A percentile compares a stretch with the other conserved stretches of the same genome.
Conservation (phyloP, 2,888 invertebrate species). For the Merodon equestris region DNA sequence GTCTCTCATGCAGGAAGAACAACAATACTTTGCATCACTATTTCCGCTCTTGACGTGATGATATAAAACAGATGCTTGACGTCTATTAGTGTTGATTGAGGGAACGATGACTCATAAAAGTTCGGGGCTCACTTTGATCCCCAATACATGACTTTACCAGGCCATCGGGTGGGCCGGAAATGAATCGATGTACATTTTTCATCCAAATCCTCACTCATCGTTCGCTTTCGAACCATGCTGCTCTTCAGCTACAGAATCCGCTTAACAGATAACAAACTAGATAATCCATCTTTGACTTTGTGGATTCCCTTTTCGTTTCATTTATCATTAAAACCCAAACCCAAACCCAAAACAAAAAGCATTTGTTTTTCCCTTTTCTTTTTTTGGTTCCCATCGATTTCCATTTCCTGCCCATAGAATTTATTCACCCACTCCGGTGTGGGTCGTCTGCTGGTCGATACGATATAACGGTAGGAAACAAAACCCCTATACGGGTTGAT, state of each 20-base stretch:
- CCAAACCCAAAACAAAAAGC: neutral
- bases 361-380: neutral
- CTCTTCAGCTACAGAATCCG: neutral
- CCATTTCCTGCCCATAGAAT: conserved; percentile 5
- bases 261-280: conserved; percentile 11
- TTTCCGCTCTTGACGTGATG: too few relatives aligned
- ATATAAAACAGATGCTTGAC: too few relatives aligned
- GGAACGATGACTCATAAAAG: too few relatives aligned
- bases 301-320: conserved; percentile 10
- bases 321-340: neutral
- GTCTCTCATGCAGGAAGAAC: too few relatives aligned
- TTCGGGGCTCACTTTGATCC: too few relatives aligned
- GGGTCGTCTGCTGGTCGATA: conserved; percentile 2
- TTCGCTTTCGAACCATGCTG: neutral
- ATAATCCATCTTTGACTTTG: conserved; percentile 41
- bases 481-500: too few relatives aligned
- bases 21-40: too few relatives aligned
- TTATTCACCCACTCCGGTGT: conserved; percentile 21
- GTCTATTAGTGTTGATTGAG: too few relatives aligned
- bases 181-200: neutral
- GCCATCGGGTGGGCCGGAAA: too few relatives aligned
- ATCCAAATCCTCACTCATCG: conserved; percentile 23
- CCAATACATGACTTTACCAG: too few relatives aligned
- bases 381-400: conserved; percentile 1
- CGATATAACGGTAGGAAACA: too few relatives aligned